phyloP scores from a whole-genome alignment of 2,113 vertebrate species.

The Kobus ellipsiprymnus region DNA sequence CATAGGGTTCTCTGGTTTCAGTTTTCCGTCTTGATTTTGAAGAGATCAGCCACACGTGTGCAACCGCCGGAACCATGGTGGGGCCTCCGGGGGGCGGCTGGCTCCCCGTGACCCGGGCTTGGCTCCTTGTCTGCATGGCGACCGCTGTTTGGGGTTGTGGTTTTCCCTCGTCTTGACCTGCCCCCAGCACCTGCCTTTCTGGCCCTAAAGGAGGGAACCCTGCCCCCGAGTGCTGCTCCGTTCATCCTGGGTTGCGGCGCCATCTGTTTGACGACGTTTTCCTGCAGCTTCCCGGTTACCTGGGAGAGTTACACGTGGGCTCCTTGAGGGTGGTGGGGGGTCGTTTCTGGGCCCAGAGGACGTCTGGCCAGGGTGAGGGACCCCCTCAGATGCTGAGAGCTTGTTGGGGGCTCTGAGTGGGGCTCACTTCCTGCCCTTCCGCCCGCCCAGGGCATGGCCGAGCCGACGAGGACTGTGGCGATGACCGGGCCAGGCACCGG shows the following conservation, averaged over 20 bases:
- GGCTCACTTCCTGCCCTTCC: not conserved
- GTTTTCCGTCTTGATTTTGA: not conserved
- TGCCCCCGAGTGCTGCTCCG: accelerated
- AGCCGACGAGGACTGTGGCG: slow-evolving; percentile 88
- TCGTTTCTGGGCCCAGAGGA: not conserved
- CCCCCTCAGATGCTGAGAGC: accelerated
- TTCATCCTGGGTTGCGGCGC: accelerated
- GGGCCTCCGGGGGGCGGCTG: not conserved
- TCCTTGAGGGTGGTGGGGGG: not conserved
- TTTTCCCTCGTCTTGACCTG: not conserved
- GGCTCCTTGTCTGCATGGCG: accelerated
- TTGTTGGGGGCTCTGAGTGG: not conserved
- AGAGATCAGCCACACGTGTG: not conserved
- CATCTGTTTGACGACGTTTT: accelerated
- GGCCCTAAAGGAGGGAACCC: accelerated
- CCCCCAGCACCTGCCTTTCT: not conserved
- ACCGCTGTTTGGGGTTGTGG: not conserved
- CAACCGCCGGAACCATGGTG: slow-evolving; percentile 40
- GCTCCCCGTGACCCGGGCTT: accelerated
- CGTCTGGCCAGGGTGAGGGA: not conserved
- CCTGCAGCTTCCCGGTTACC: not conserved
- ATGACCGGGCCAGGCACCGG: slow-evolving; percentile 86
- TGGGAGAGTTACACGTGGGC: not conserved
- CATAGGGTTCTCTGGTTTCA: not conserved
- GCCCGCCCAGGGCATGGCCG: slow-evolving; percentile 73